phyloP scores from a whole-genome alignment of 2,888 invertebrate genomes.

The Mamestra brassicae region DNA sequence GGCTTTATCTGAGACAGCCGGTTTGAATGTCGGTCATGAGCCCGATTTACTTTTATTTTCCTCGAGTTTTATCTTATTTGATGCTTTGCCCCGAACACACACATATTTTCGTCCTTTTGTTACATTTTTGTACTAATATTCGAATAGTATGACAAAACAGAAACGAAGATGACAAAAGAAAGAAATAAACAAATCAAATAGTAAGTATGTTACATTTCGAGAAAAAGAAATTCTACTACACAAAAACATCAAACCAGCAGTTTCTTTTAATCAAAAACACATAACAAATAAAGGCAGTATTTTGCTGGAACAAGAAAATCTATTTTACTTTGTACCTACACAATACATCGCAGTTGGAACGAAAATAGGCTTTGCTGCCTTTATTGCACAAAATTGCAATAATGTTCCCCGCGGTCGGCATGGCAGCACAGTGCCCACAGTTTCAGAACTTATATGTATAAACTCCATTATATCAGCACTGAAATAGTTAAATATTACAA shows the following conservation, averaged over 20 bases:
- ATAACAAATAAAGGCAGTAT: not conserved
- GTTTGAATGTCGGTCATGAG: slow-evolving; percentile 78
- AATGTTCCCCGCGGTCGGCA: slow-evolving; percentile 27
- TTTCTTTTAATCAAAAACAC: slow-evolving; percentile 36
- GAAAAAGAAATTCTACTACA: slow-evolving; percentile 9
- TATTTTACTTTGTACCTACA: slow-evolving; percentile 4
- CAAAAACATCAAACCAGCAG: slow-evolving; percentile 14
- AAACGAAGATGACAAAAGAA: not conserved
- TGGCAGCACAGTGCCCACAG: slow-evolving; percentile 8
- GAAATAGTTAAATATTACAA: not conserved
- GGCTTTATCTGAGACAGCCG: slow-evolving; percentile 76
- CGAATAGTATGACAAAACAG: slow-evolving; percentile 23
- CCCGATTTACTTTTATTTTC: slow-evolving; percentile 80
- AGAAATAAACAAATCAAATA: slow-evolving; percentile 26
- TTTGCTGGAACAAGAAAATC: slow-evolving; percentile 21
- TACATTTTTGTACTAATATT: slow-evolving; percentile 42
- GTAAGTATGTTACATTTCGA: not conserved
- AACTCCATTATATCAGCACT: not conserved
- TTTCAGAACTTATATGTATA: slow-evolving; percentile 3
- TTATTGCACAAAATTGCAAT: slow-evolving; percentile 48
- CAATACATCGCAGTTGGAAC: slow-evolving; percentile 16
- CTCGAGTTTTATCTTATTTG: slow-evolving; percentile 72
- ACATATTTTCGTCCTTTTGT: slow-evolving; percentile 44
- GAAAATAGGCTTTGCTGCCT: slow-evolving; percentile 35
- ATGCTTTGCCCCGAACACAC: slow-evolving; percentile 50